phyloP scores from a whole-genome alignment of 2,888 invertebrate genomes.

The Blastobasis adustella region DNA sequence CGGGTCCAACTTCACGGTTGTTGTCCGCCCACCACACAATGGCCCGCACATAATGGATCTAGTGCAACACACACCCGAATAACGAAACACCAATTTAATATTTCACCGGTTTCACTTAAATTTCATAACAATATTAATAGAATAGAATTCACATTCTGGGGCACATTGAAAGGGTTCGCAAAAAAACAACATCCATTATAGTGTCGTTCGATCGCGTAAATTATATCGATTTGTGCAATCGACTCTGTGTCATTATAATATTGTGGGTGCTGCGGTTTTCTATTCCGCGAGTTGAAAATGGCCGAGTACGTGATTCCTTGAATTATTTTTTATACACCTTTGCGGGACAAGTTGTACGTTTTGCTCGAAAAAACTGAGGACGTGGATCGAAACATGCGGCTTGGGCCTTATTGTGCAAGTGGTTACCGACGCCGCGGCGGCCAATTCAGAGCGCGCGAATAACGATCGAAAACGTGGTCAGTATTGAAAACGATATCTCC shows the following conservation, averaged over 20 bases:
- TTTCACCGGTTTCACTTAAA: constrained; percentile 61
- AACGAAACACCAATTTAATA: constrained; percentile 60
- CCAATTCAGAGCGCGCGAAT: too few species aligned
- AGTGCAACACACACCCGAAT: constrained; percentile 38
- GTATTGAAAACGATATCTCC: too few species aligned
- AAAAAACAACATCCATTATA: constrained; percentile 53
- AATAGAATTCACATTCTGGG: constrained; percentile 45
- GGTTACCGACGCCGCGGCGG: too few species aligned
- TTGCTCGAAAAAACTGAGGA: constrained; percentile 45
- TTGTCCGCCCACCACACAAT: constrained; percentile 44
- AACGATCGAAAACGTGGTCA: too few species aligned
- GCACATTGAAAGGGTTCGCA: constrained; percentile 43
- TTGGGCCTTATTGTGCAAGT: constrained; percentile 16
- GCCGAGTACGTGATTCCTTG: constrained; percentile 60
- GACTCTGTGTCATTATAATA: constrained; percentile 54
- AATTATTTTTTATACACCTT: constrained; percentile 41
- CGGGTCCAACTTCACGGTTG: constrained; percentile 51
- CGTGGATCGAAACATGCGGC: constrained; percentile 35
- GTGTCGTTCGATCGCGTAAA: constrained; percentile 59
- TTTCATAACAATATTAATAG: constrained; percentile 63
- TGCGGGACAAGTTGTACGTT: constrained; percentile 57
- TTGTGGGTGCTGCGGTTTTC: constrained; percentile 66
- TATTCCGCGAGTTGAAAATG: constrained; percentile 48
- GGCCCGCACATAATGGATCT: constrained; percentile 37
- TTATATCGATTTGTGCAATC: constrained; percentile 66